phyloP scores from a whole-genome alignment of 2,888 invertebrate genomes.

The Agrochola macilenta region DNA sequence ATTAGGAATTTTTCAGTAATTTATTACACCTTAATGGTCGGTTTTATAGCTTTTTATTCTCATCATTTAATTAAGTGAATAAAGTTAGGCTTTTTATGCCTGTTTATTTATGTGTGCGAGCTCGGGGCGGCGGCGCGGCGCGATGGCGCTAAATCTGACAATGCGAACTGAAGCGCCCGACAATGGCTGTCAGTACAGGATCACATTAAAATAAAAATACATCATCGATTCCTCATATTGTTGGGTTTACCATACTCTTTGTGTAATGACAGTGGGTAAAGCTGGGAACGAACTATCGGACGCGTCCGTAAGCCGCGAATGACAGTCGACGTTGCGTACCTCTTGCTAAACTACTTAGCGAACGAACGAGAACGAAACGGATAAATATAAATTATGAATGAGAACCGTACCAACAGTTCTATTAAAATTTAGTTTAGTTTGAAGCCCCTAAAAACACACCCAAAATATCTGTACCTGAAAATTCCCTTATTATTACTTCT shows the following conservation, averaged over 20 bases:
- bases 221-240: conserved; percentile 33
- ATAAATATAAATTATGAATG: no score
- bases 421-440: no score
- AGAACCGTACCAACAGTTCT: no score
- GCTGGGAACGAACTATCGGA: no score
- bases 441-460: no score
- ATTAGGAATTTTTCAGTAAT: conserved; percentile 2
- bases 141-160: conserved; percentile 16
- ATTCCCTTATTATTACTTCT: no score
- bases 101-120: conserved; percentile 31
- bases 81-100: conserved; percentile 15
- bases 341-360: no score
- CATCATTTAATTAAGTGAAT: conserved; percentile 20
- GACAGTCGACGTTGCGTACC: no score
- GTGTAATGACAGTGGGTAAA: conserved; percentile 25
- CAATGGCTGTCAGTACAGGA: conserved; percentile 38
- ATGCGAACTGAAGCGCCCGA: conserved; percentile 5
- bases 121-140: not conserved
- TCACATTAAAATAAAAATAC: conserved; percentile 49
- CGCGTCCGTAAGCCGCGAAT: no score
- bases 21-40: conserved; percentile 22
- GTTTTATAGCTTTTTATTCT: conserved; percentile 24
- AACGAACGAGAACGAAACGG: no score
- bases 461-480: no score
- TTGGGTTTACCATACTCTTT: conserved; percentile 37